Evolutionary conservation across 1,140 invertebrate genomes (phyloP).

Genomic region (Cyrtorhinus lividipennis): DNA sequence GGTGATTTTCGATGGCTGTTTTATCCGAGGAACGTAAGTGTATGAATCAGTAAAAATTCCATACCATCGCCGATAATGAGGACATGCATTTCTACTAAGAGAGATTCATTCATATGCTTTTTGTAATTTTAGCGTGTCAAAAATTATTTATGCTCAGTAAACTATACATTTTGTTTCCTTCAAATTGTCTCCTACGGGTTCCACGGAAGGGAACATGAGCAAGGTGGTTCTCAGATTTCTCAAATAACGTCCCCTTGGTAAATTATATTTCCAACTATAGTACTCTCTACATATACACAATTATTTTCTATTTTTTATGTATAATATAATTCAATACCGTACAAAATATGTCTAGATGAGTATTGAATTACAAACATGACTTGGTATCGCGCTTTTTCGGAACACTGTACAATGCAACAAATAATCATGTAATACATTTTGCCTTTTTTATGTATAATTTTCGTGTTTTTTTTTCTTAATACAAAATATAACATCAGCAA

Average conservation of each 20-base stretch:
- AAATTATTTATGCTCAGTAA: no score
- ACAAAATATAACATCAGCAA: conserved; percentile 16
- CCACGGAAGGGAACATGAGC: neutral
- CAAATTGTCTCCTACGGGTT: no score
- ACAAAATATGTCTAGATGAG: conserved; percentile 20
- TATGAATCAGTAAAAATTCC: no score
- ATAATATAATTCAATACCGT: conserved; percentile 21
- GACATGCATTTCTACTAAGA: no score
- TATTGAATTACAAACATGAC: conserved; percentile 20
- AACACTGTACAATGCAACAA: conserved; percentile 17
- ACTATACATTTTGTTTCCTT: no score
- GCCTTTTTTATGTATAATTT: neutral
- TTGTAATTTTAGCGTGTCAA: no score
- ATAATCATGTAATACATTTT: neutral
- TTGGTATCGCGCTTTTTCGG: conserved; percentile 15
- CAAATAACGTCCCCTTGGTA: neutral
- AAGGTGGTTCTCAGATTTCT: neutral
- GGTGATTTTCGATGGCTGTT: no score
- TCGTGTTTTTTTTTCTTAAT: conserved; percentile 7
- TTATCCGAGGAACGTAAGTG: no score
- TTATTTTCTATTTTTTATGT: conserved; percentile 18
- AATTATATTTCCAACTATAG: conserved; percentile 12
- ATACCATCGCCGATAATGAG: no score
- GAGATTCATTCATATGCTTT: no score
- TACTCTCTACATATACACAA: conserved; percentile 21